A percentile compares a stretch with the other conserved stretches of the same genome.
These are phyloP conservation scores for Sturnira hondurensis DNA, from an alignment of 2,113 vertebrate species.

Conservation along the genomic window DNA sequence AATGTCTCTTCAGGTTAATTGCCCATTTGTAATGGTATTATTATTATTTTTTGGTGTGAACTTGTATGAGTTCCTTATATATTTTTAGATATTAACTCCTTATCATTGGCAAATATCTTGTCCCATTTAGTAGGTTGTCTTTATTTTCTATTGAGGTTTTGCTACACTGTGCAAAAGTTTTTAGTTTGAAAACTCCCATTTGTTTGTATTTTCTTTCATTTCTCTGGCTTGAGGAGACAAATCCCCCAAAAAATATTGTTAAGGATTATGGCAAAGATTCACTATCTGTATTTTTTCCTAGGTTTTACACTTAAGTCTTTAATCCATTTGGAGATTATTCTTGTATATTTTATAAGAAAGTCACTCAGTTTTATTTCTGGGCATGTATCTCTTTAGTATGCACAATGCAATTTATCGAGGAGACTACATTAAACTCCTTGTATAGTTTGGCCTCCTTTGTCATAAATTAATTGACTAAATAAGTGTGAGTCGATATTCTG, in stretches of 20 bases:
- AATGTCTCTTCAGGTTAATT: neutral
- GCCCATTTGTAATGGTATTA: neutral
- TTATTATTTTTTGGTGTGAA: neutral
- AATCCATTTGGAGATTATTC: neutral
- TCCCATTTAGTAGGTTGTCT: no score
- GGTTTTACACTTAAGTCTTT: neutral
- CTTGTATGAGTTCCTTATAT: neutral
- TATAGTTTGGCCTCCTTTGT: neutral
- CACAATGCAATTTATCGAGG: neutral
- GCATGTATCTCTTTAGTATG: neutral
- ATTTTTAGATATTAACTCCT: neutral
- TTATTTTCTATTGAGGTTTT: neutral
- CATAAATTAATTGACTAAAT: neutral
- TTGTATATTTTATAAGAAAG: neutral
- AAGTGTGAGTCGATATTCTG: no score
- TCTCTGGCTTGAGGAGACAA: neutral
- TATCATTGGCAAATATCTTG: neutral
- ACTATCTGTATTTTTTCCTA: neutral
- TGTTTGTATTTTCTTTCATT: neutral
- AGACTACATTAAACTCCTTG: neutral
- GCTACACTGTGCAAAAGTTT: neutral
- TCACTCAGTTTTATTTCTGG: neutral
- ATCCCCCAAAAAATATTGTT: no score
- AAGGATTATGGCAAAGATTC: neutral
- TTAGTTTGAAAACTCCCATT: neutral